Base-by-base conservation (phyloP, 2,888 invertebrate genomes). In the Branchellion lobata region DNA sequence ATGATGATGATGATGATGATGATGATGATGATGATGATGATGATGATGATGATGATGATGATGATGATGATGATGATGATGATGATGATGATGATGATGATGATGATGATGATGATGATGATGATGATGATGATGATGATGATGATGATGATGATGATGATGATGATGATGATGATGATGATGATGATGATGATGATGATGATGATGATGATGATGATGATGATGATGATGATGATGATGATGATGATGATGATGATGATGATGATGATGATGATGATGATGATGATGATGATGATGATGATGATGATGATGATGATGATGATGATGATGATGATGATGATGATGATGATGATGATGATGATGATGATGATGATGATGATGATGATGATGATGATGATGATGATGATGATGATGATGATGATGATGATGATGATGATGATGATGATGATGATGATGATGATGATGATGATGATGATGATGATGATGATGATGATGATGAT, bases 1-100 rank as follows among this genome's bases (percentile, higher is more conserved):
- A 40, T 40, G 40, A 40, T 40, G 14, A 74, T 74, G 61, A 47
- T 74, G 31, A 40, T 40, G 40, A 40, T 40, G 40, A 40, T 40
- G 40, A 40, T 40, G 40, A 40, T 40, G 40, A 40, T 40, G 40
- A 40, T 40, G 40, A 40, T 40, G 40, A 40, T 40, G 40, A 40
- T 40, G 14, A 74, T 74, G 61, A 47, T 74, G 31, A 40, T 40
- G 40, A 40, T 40, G 40, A 40, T 40, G 40, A 40, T 40, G 40
- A 40, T 40, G 40, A 40, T 40, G 40, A 40, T 40, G 40, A 40
- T 40, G 40, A 40, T 40, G 40, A 40, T 40, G 14, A 74, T 74
- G 61, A 47, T 74, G 31, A 40, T 40, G 40, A 40, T 40, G 40
- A 40, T 40, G 40, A 40, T 40, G 40, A 40, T 40, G 40, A 40